A percentile compares a stretch with the other conserved stretches of the same genome.
These are phyloP conservation scores for Acrocephalus arundinaceus DNA, from an alignment of 2,113 vertebrate species.

Conservation along the genomic window DNA sequence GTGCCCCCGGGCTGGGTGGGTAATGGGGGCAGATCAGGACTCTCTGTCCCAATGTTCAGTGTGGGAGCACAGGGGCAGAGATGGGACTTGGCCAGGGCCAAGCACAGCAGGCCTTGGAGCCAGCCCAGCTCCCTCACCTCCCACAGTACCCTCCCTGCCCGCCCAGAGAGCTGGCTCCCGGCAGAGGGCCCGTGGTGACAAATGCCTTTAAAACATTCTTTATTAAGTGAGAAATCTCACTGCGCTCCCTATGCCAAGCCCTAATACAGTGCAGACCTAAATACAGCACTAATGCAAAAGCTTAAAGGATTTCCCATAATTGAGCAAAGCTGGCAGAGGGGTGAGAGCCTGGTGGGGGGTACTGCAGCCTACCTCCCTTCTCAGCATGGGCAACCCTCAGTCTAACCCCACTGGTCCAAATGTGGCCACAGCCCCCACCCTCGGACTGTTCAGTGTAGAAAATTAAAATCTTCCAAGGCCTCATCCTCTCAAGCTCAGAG, in stretches of 20 bases:
- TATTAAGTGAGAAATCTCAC: constrained; percentile 5
- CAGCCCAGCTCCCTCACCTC: not conserved
- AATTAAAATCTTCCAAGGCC: not conserved
- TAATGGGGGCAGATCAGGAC: not conserved
- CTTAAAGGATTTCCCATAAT: constrained; percentile 55
- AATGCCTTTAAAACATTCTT: not conserved
- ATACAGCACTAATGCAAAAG: constrained; percentile 44
- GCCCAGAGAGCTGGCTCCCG: not conserved
- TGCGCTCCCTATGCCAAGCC: not conserved
- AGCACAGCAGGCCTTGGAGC: accelerated
- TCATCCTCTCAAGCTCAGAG: not conserved
- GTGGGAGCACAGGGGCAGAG: not conserved
- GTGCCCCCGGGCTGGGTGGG: not conserved
- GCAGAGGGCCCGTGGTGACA: not conserved
- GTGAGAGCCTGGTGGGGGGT: not conserved
- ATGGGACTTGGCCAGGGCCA: not conserved
- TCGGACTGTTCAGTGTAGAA: accelerated
- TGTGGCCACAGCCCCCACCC: not conserved
- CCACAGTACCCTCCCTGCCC: not conserved
- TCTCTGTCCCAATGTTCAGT: accelerated
- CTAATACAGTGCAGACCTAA: constrained; percentile 29
- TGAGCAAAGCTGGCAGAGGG: constrained; percentile 26
- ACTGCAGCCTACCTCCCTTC: not conserved
- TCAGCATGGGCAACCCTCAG: not conserved
- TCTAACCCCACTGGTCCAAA: not conserved